phyloP scores from a whole-genome alignment of 2,888 invertebrate species.

The Acronicta psi region DNA sequence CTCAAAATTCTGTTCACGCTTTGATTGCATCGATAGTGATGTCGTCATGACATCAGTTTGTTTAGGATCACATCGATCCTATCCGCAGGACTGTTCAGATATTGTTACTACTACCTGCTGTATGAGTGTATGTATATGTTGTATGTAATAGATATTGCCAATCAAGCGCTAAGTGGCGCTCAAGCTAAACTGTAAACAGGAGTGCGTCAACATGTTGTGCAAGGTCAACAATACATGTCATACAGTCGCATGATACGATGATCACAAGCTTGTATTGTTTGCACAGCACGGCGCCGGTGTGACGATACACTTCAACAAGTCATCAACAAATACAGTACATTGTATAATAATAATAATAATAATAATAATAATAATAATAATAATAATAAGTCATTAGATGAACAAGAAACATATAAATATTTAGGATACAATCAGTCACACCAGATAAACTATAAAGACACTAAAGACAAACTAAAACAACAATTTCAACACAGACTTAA shows the following conservation, averaged over 20 bases:
- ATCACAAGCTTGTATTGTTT: neutral
- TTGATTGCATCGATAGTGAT: too few species aligned
- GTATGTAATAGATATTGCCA: conserved; percentile 10
- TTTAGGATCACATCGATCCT: neutral
- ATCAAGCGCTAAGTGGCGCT: conserved; percentile 24
- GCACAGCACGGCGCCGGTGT: neutral
- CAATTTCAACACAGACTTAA: too few species aligned
- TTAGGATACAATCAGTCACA: too few species aligned
- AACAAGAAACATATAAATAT: too few species aligned
- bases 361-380: too few species aligned
- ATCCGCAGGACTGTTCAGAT: neutral
- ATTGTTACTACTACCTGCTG: too few species aligned
- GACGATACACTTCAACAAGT: neutral
- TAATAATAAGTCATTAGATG: too few species aligned
- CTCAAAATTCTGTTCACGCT: too few species aligned
- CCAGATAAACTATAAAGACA: too few species aligned
- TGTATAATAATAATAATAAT: too few species aligned
- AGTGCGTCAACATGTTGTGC: conserved; percentile 8
- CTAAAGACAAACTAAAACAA: too few species aligned
- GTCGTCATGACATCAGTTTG: neutral
- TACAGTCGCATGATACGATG: neutral
- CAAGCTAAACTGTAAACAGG: conserved; percentile 14
- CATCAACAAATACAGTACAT: neutral
- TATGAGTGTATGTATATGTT: too few species aligned
- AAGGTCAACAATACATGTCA: conserved; percentile 8